Percentiles rank a stretch among this genome's conserved stretches.
phyloP scores from a whole-genome alignment of 2,113 vertebrate genomes.

The Phyllostomus discolor region DNA sequence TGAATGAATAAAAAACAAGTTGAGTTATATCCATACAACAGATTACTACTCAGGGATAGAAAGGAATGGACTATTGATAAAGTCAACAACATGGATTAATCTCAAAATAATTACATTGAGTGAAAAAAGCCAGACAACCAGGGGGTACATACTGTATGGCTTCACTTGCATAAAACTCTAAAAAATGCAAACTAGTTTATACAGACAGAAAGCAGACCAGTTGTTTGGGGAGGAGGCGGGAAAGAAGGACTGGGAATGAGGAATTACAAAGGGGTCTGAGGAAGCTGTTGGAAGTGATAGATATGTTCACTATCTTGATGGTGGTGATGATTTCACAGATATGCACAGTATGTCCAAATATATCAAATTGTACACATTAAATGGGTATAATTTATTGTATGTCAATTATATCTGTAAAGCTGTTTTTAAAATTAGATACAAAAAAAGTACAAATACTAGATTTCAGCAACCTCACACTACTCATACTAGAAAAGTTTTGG shows the following conservation, averaged over 20 bases:
- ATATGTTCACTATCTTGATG: not conserved
- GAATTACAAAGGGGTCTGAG: not conserved
- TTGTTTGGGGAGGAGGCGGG: not conserved
- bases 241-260: not conserved
- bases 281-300: not conserved
- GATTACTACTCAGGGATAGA: not conserved
- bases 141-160: not conserved
- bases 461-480: slow-evolving; percentile 13
- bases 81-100: not conserved
- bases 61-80: not conserved
- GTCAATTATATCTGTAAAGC: not conserved
- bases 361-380: not conserved
- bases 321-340: not conserved
- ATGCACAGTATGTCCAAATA: not conserved
- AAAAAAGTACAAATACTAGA: not conserved
- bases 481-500: not conserved
- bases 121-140: slow-evolving; percentile 15
- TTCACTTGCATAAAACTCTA: not conserved
- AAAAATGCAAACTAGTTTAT: not conserved
- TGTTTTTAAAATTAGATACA: not conserved
- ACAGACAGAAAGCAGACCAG: not conserved
- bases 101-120: not conserved
- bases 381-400: not conserved
- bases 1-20: not conserved
- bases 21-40: not conserved